Evolutionary conservation across 2,888 invertebrate genomes (phyloP), one percentile per base, ranked within the genome.

Genomic region (Agelastica alni): DNA sequence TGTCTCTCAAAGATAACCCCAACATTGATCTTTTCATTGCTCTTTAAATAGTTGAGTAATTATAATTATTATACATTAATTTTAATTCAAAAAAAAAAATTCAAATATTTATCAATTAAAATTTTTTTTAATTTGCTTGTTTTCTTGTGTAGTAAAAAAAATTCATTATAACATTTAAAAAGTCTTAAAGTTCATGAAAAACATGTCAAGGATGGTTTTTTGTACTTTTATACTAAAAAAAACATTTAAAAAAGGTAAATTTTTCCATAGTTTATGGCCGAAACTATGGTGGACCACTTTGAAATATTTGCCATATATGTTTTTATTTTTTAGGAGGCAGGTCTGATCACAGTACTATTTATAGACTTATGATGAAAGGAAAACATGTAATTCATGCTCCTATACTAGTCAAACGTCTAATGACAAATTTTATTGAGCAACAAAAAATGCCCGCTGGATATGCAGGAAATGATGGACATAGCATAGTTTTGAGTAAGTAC

Each of bases 351-450:
- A 89, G 91, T 3, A 78, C 82, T 5, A 85, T 93, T 61, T 91
- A 84, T 72, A 82, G 83, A 62, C 81, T 85, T 3, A 74, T 88
- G 10, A 88, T 88, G 82, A 83, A 83, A 70, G 85, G 87, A 0
- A 79, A 84, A 42, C 85, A 86, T 74, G 83, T 86, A 3, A 86
- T 88, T 70, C 89, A 90, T 75, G 89, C 91, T 0, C 85, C 89
- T 1, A 74, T 88, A 18, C 78, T 96, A 47, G 87, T 93, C 63
- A 91, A 91, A 72, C 87, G 88, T 0, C 77, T 97, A 42, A 74
- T 96, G 31, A 84, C 84, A 65, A 91, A 93, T 72, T 85, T 91
- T 63, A 84, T 88, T 20, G 80, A 82, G 34, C 85, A 86, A 72
- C 76, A 80, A 53, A 81, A 80, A 59, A 87, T 88, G 34, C 92